Evolutionary conservation across 2,113 vertebrate genomes (phyloP).

Genomic region (Canis aureus): DNA sequence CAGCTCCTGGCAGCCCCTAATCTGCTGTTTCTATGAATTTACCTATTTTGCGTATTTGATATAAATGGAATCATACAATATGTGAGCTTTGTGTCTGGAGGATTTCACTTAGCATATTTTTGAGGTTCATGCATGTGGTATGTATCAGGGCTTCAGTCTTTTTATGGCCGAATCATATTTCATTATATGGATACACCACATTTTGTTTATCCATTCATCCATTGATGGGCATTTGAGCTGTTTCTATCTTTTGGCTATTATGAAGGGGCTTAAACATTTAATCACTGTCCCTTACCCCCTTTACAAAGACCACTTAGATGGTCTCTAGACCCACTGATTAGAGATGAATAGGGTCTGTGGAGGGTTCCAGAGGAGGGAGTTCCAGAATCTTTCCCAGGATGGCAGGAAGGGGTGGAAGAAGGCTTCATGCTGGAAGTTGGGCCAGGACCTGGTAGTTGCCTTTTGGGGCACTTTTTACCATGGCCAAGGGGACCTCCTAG

Average conservation of each 20-base stretch:
- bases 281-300: neutral
- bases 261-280: neutral
- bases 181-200: too few species aligned
- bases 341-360: neutral
- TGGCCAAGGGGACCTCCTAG: neutral
- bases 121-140: neutral
- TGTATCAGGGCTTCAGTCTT: neutral
- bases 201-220: neutral
- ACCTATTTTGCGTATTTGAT: neutral
- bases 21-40: neutral
- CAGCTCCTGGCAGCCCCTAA: neutral
- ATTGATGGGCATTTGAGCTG: neutral
- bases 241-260: neutral
- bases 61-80: neutral
- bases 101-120: neutral
- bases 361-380: neutral
- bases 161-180: neutral
- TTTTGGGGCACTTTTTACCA: neutral
- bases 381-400: neutral
- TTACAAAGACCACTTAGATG: neutral
- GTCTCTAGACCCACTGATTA: neutral
- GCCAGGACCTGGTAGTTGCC: neutral
- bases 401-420: neutral
- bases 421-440: neutral
- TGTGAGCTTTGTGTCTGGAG: neutral